phyloP scores from a whole-genome alignment of 2,888 invertebrate species.

The Venusia cambrica region DNA sequence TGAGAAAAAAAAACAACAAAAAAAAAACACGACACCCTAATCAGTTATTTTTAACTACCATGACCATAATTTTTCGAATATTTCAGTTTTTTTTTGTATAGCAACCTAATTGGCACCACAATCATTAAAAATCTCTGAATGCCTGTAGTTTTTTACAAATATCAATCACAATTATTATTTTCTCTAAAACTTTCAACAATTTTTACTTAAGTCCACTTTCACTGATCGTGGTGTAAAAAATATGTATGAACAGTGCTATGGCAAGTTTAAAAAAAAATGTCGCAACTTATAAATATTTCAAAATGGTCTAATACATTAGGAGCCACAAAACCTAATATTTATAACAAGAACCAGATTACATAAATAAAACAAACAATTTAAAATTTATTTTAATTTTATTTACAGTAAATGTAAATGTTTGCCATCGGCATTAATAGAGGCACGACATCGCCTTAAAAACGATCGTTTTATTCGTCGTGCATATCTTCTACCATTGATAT shows the following conservation, averaged over 20 bases:
- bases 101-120: too few relatives aligned
- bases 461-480: conserved; percentile 13
- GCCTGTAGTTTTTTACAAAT: too few relatives aligned
- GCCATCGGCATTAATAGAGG: background rate
- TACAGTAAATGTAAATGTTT: background rate
- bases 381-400: background rate
- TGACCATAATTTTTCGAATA: too few relatives aligned
- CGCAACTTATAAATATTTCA: background rate
- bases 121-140: background rate
- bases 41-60: too few relatives aligned
- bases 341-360: background rate
- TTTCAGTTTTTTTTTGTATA: too few relatives aligned
- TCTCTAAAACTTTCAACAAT: background rate
- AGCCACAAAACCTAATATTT: background rate
- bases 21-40: too few relatives aligned
- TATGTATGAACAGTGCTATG: background rate
- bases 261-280: background rate
- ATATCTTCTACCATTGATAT: conserved; percentile 16
- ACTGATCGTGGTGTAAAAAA: background rate
- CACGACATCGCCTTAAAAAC: conserved; percentile 7
- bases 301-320: background rate
- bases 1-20: too few relatives aligned
- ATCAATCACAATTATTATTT: background rate
- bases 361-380: background rate
- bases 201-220: too few relatives aligned